Percentiles rank a stretch among this genome's conserved stretches.
Conservation (phyloP, 2,113 vertebrate species). For the Silurus asotus region DNA sequence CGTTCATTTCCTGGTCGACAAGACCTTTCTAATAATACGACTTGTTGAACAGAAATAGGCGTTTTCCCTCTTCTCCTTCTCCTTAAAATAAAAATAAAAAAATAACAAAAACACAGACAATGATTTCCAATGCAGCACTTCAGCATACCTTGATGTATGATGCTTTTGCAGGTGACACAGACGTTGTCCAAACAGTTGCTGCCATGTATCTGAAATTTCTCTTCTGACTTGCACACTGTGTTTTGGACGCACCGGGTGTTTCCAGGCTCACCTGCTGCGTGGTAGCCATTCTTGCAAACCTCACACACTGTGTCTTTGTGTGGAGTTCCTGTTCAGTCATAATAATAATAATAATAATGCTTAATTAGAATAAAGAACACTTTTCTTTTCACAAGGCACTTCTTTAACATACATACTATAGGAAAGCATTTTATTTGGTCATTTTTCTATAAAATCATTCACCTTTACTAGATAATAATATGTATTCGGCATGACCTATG, state of each 20-base stretch:
- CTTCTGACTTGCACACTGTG: slow-evolving; percentile 41
- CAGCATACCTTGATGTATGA: slow-evolving; percentile 10
- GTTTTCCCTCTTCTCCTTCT: background rate
- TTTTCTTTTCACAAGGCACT: background rate
- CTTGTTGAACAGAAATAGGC: background rate
- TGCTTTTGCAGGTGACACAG: slow-evolving; percentile 46
- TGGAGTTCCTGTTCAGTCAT: slow-evolving; percentile 61
- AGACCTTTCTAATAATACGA: background rate
- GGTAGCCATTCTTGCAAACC: slow-evolving; percentile 44
- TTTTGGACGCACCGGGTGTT: slow-evolving; percentile 51
- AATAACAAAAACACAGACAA: too few species aligned
- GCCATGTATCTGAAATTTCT: slow-evolving; percentile 54
- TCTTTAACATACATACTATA: background rate
- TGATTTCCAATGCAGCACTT: background rate
- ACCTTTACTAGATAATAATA: too few species aligned
- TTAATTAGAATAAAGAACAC: background rate
- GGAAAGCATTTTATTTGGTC: background rate
- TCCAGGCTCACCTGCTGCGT: slow-evolving; percentile 35
- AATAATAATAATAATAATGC: background rate
- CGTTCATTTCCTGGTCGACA: background rate
- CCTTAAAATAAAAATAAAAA: background rate
- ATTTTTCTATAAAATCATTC: too few species aligned
- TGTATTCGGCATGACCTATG: too few species aligned
- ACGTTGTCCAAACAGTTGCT: slow-evolving; percentile 61
- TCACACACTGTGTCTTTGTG: slow-evolving; percentile 59